Evolutionary conservation across 1,140 invertebrate genomes (phyloP).

Genomic region (Leptinotarsa lineolata): DNA sequence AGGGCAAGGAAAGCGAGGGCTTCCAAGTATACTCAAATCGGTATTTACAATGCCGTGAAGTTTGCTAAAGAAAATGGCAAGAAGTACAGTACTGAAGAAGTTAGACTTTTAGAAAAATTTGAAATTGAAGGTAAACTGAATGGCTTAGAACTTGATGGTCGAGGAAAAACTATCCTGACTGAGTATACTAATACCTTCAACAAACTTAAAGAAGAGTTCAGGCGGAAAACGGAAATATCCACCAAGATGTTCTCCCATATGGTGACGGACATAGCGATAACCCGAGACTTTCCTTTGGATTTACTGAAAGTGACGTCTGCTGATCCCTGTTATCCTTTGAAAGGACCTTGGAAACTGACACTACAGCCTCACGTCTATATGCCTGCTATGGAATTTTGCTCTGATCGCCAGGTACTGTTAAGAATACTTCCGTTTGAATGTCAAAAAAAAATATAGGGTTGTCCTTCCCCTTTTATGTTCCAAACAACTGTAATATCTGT

Average conservation of each 20-base stretch:
- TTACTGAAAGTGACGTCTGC: constrained; percentile 69
- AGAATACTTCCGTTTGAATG: too few species aligned
- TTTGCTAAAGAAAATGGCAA: constrained; percentile 60
- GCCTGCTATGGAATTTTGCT: constrained; percentile 82
- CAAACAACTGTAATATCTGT: too few species aligned
- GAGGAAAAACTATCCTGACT: constrained; percentile 58
- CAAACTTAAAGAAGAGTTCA: constrained; percentile 63
- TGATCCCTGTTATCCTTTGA: constrained; percentile 63
- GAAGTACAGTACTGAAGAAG: constrained; percentile 67
- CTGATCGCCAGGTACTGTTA: constrained; percentile 64
- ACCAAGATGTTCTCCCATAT: constrained; percentile 68
- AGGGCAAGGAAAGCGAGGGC: constrained; percentile 68
- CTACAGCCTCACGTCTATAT: constrained; percentile 73
- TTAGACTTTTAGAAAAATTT: constrained; percentile 76
- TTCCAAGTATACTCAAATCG: constrained; percentile 68
- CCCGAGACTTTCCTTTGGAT: constrained; percentile 75
- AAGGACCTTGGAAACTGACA: constrained; percentile 80
- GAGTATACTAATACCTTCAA: constrained; percentile 58
- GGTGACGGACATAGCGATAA: constrained; percentile 67
- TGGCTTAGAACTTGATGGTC: constrained; percentile 65
- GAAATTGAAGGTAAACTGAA: constrained; percentile 80
- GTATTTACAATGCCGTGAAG: constrained; percentile 72
- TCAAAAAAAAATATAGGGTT: too few species aligned
- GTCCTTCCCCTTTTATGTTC: too few species aligned
- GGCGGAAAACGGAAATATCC: constrained; percentile 65